These are phyloP conservation scores for Macrobrachium rosenbergii DNA, from an alignment of 1,140 invertebrate genomes.

Conservation along the genomic window DNA sequence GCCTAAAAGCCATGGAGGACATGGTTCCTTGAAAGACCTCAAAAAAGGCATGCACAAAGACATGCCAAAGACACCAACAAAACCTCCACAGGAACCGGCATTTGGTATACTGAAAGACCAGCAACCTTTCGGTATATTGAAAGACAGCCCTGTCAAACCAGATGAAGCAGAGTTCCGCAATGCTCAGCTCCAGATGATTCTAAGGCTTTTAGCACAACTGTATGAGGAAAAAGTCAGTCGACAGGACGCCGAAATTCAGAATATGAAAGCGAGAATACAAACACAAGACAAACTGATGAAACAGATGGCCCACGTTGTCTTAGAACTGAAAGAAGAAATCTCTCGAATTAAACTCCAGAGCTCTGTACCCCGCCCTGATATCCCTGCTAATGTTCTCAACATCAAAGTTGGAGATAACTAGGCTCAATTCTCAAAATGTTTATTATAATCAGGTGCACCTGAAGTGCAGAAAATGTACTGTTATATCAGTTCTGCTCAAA, in stretches of 20 bases:
- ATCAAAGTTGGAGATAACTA: constrained; percentile 5
- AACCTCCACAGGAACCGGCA: no score
- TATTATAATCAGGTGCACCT: no score
- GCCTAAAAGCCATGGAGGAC: no score
- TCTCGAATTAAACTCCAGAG: neutral
- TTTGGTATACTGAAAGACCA: no score
- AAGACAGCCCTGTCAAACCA: neutral
- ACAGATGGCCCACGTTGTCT: constrained; percentile 56
- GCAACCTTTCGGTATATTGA: no score
- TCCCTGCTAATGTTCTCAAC: neutral
- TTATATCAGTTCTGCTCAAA: no score
- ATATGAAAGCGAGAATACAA: constrained; percentile 50
- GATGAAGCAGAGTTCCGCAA: constrained; percentile 32
- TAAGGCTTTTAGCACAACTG: constrained; percentile 57
- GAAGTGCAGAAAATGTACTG: no score
- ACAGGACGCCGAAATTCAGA: constrained; percentile 60
- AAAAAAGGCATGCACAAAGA: no score
- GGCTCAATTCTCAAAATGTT: no score
- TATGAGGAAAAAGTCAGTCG: constrained; percentile 62
- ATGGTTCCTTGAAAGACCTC: no score
- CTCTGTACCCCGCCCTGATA: neutral
- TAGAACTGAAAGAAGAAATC: constrained; percentile 48
- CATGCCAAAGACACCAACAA: no score
- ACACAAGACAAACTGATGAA: constrained; percentile 64
- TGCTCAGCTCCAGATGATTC: constrained; percentile 63